A percentile compares a stretch with the other conserved stretches of the same genome.
phyloP scores from a whole-genome alignment of 2,797 vertebrate genomes.

The Pelodytes ibericus region DNA sequence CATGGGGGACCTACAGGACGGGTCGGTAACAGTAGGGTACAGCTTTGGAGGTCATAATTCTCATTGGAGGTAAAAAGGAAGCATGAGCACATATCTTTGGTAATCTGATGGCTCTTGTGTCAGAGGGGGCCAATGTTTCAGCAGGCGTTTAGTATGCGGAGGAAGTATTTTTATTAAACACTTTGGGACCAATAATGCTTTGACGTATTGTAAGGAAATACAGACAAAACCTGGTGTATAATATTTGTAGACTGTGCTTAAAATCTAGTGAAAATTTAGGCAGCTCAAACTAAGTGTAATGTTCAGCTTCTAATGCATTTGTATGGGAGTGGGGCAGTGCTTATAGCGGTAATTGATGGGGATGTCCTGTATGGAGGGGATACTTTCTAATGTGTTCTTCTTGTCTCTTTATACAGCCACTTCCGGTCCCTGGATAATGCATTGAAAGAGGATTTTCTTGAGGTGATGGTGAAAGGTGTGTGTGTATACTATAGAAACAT shows the following conservation, averaged over 20 bases:
- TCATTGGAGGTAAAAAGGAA: slow-evolving; percentile 57
- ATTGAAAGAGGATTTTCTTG: slow-evolving; percentile 85
- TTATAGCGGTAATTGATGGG: too few species aligned
- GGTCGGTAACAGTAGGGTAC: rapidly evolving
- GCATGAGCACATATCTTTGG: slow-evolving; percentile 78
- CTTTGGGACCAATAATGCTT: too few species aligned
- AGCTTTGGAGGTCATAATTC: slow-evolving; percentile 56
- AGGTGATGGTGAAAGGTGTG: slow-evolving; percentile 84
- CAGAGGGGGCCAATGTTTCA: too few species aligned
- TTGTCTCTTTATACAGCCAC: slow-evolving; percentile 66
- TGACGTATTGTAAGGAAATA: too few species aligned
- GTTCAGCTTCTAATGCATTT: too few species aligned
- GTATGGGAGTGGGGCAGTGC: too few species aligned
- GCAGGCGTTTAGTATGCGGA: too few species aligned
- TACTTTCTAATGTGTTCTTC: background rate
- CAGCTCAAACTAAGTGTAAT: too few species aligned
- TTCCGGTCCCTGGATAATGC: slow-evolving; percentile 71
- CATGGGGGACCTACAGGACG: slow-evolving; percentile 62
- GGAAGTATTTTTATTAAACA: too few species aligned
- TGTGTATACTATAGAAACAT: background rate
- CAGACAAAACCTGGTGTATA: too few species aligned
- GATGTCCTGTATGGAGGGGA: background rate
- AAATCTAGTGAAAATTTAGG: too few species aligned
- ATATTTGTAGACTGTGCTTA: too few species aligned
- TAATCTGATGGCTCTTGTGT: slow-evolving; percentile 74